These are phyloP conservation scores for Seira musarum DNA, from an alignment of 2,888 invertebrate species.

Conservation along the genomic window DNA sequence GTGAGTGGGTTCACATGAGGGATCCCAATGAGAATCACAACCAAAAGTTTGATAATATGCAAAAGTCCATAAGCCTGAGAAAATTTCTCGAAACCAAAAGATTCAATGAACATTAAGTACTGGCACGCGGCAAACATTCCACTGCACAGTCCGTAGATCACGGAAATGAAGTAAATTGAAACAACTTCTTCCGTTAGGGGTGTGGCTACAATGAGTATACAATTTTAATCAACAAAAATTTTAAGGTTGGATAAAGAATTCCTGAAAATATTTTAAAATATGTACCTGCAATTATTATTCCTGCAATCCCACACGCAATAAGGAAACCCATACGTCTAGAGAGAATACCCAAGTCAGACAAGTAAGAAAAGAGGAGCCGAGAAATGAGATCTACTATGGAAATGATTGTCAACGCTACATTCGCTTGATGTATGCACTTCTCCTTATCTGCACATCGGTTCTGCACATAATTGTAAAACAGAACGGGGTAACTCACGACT, in stretches of 20 bases:
- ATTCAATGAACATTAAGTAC: slow-evolving; percentile 64
- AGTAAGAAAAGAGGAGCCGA: slow-evolving; percentile 60
- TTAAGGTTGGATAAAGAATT: background rate
- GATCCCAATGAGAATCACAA: slow-evolving; percentile 37
- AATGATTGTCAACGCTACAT: slow-evolving; percentile 55
- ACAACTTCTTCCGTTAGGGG: slow-evolving; percentile 51
- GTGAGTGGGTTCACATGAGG: slow-evolving; percentile 57
- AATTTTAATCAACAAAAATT: background rate
- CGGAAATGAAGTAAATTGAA: slow-evolving; percentile 57
- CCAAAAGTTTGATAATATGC: slow-evolving; percentile 52
- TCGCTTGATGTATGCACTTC: slow-evolving; percentile 34
- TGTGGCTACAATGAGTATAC: slow-evolving; percentile 34
- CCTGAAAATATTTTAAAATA: background rate
- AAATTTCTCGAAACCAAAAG: slow-evolving; percentile 60
- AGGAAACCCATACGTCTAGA: slow-evolving; percentile 58
- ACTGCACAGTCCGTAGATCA: slow-evolving; percentile 61
- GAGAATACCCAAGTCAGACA: slow-evolving; percentile 61
- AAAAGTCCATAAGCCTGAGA: slow-evolving; percentile 59
- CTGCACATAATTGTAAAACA: slow-evolving; percentile 56
- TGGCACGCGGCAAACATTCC: slow-evolving; percentile 59
- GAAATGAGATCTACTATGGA: slow-evolving; percentile 63
- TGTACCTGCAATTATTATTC: slow-evolving; percentile 59
- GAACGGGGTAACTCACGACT: slow-evolving; percentile 62
- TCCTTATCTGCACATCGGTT: background rate
- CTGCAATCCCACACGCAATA: slow-evolving; percentile 37